A percentile compares a stretch with the other conserved stretches of the same genome.
Conservation (phyloP, 2,888 invertebrate genomes). For the Sarcophaga variegata region DNA sequence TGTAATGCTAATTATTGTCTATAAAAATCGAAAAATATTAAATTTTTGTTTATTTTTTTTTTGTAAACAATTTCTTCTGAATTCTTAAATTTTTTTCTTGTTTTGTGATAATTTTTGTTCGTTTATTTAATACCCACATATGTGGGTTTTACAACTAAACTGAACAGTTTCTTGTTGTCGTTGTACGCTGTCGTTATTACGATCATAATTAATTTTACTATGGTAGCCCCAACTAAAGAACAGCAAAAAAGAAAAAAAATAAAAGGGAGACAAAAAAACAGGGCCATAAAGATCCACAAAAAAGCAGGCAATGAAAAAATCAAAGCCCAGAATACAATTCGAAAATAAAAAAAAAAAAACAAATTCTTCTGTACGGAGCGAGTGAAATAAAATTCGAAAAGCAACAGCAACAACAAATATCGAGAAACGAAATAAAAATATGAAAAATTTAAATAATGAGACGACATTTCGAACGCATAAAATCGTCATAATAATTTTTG, state of each 20-base stretch:
- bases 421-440: conserved; percentile 66
- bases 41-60: conserved; percentile 27
- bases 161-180: conserved; percentile 19
- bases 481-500: conserved; percentile 82
- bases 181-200: conserved; percentile 69
- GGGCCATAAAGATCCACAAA: conserved; percentile 41
- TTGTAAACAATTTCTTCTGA: conserved; percentile 26
- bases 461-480: conserved; percentile 81
- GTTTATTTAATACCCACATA: conserved; percentile 54
- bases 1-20: conserved; percentile 35
- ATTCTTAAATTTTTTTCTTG: background rate
- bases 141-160: conserved; percentile 53
- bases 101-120: background rate
- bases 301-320: background rate
- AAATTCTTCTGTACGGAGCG: background rate
- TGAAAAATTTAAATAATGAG: conserved; percentile 79
- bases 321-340: background rate
- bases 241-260: conserved; percentile 21
- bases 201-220: conserved; percentile 75
- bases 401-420: background rate
- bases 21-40: background rate
- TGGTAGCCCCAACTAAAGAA: conserved; percentile 71
- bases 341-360: conserved; percentile 40
- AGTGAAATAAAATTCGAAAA: background rate
- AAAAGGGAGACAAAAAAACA: conserved; percentile 57